phyloP scores from a whole-genome alignment of 35 echinoderm and acorn worm species.

The Strongylocentrotus purpuratus region DNA sequence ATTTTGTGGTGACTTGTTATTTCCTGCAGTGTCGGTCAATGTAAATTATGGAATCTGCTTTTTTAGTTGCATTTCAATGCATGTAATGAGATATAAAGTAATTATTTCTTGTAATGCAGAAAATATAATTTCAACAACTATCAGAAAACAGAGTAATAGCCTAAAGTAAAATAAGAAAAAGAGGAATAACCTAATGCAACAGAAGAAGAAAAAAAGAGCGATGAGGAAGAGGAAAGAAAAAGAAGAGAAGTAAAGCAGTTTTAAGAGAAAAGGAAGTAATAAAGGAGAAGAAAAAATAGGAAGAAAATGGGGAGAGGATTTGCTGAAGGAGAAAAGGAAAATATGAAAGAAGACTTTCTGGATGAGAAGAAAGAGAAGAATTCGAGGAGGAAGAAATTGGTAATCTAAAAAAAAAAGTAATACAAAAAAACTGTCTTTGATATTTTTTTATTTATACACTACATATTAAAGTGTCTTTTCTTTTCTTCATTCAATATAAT shows the following conservation, averaged over 20 bases:
- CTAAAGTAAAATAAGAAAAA: too few species aligned
- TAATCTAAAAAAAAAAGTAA: background rate
- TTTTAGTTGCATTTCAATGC: background rate
- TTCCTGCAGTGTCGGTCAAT: background rate
- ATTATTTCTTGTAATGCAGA: too few species aligned
- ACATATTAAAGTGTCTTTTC: too few species aligned
- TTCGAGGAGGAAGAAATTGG: background rate
- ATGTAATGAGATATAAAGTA: too few species aligned
- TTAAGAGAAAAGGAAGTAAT: background rate
- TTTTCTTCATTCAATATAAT: background rate
- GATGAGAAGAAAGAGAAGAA: too few species aligned
- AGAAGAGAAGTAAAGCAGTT: background rate
- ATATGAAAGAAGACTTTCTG: too few species aligned
- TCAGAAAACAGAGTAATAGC: too few species aligned
- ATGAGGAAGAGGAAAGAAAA: background rate
- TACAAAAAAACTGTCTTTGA: background rate
- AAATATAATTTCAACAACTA: too few species aligned
- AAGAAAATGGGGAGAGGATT: too few species aligned
- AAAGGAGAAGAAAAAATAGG: too few species aligned
- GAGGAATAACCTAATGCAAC: too few species aligned
- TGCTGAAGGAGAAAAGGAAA: too few species aligned
- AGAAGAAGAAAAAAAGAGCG: background rate
- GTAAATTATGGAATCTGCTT: background rate
- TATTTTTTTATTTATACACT: background rate
- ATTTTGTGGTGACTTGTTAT: background rate